These are phyloP conservation scores for Chironomus riparius DNA, from an alignment of 2,888 invertebrate genomes.

Conservation along the genomic window DNA sequence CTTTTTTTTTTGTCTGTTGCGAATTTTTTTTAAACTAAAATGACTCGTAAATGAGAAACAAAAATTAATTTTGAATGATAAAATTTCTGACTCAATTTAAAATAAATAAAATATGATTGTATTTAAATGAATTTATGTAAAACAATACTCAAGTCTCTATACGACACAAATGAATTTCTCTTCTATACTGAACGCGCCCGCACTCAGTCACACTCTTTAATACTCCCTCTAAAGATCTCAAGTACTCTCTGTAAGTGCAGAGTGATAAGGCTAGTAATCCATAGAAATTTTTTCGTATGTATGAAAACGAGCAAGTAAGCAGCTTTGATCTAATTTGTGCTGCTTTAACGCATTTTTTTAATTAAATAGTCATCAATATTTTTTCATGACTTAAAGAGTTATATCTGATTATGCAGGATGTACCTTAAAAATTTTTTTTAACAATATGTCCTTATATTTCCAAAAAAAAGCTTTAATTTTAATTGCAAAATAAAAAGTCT, in stretches of 20 bases:
- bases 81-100: not conserved
- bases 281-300: not conserved
- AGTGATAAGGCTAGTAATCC: constrained; percentile 9
- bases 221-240: constrained; percentile 3
- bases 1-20: not conserved
- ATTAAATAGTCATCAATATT: no score
- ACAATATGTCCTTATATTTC: no score
- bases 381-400: no score
- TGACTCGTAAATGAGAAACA: not conserved
- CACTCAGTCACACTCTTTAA: constrained; percentile 3
- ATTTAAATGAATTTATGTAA: not conserved
- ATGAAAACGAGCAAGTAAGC: not conserved
- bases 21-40: not conserved
- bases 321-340: no score
- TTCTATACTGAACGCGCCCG: constrained; percentile 19
- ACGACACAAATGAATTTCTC: not conserved
- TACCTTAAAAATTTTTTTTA: no score
- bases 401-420: no score
- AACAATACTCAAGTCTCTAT: not conserved
- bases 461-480: no score
- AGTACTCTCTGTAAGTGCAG: constrained; percentile 2
- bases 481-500: no score
- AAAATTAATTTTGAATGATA: not conserved
- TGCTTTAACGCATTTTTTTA: no score
- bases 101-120: not conserved